Base-by-base conservation (phyloP, 2,113 vertebrate genomes). In the Calidris pygmaea region DNA sequence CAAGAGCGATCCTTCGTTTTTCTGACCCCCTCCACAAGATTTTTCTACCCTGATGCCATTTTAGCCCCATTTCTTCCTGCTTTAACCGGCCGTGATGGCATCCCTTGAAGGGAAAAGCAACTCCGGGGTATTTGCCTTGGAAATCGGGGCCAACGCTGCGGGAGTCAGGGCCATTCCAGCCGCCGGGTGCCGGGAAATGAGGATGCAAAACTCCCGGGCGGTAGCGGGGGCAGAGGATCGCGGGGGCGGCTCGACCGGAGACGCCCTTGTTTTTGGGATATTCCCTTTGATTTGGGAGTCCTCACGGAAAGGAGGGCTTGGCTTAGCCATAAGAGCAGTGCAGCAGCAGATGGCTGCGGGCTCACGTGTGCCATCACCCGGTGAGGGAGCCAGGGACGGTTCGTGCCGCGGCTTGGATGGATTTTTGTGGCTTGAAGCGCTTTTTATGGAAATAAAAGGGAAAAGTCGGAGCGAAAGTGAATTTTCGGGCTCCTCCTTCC, bases 261-360 rank as follows among this genome's bases (percentile, higher is more conserved):
- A 47, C 0, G 4, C 73, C 59, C 70, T 90, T 29, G 52, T 27
- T 92, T 91, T 90, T 32, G 91, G 94, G 94, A 85, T 85, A 82
- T 83, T 96, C 93, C 94, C 58, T 92, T 37, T 82, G 79, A 92
- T 92, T 16, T 90, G 75, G 96, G 82, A 90, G 58, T 76, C 71
- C 79, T 92, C 24, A 10, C 0, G 0, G 82, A n/a, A 90, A 79
- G 45, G 32, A 92, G 58, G 56, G 56, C 26, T 63, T 71, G 93
- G 78, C 84, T 86, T 8, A 68, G 53, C 0, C 0, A 4, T 10
- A 4, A 20, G 43, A 86, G 47, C 26, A 1, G 48, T 27, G 45
- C 58, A 37, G 60, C 7, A 23, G 71, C 96, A 95, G 93, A 96
- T 95, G 96, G 94, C 48, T 1, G 3, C 1, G 27, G 37, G n/a